Base-by-base conservation (phyloP, 2,797 vertebrate genomes). In the Onychomys torridus region DNA sequence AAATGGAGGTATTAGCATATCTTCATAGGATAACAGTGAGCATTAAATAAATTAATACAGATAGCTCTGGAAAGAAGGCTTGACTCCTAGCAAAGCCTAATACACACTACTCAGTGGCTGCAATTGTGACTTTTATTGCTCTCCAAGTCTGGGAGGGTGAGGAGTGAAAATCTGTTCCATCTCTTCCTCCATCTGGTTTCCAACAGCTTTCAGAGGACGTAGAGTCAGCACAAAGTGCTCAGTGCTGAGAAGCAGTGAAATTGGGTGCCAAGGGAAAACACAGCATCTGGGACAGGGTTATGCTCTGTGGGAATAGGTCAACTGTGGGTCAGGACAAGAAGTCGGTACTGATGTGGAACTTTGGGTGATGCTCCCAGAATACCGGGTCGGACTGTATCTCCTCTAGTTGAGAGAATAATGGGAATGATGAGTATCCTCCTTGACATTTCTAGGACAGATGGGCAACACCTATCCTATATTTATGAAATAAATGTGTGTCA, bases 201-300 rank as follows among this genome's bases (percentile, higher is more conserved):
- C 59, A 92, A 92, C 86, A 96, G 95, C 87, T 96, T 97, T 95
- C 89, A 46, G 78, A 96, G 90, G 75, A 69, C 93, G 21, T 55
- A 29, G 82, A 93, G 83, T 98, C 97, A 97, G 97, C 96, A 97
- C 46, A 94, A 97, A 95, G 71, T 6, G 3, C 76, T 89, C 78
- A 8, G 23, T 95, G 95, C 95, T 95, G 92, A 97, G 94, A 97
- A 94, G 65, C 73, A 93, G 90, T 91, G 89, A 96, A 97, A 97
- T 77, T 61, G 91, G 91, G 86, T 87, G 77, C 65, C 37, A 0
- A n/a, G 75, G 89, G 89, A 91, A 63, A 93, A 52, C 0, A 16
- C 0, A 87, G 78, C 92, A 96, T 97, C 94, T 96, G 94, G 88
- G 96, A 94, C 81, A 49, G 85, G 77, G 37, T 49, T 84, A 59